Evolutionary conservation across 2,888 invertebrate species (phyloP), one percentile per base, ranked within the genome.

Genomic region (Eupsilia transversa): DNA sequence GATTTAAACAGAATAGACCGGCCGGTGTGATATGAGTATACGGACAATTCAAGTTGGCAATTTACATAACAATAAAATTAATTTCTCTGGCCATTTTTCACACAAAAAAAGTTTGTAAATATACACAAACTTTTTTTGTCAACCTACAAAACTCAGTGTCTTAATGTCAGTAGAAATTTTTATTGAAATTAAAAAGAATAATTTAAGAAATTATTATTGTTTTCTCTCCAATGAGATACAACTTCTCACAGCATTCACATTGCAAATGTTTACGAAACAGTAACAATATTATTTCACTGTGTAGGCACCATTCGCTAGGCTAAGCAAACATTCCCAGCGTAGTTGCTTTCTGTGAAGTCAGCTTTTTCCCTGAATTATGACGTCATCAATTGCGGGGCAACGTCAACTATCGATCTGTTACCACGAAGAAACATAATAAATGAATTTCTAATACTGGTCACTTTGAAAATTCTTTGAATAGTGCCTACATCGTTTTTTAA

Each of bases 371-470:
- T 64, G 85, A 84, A 85, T 65, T 46, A 35, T 75, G 63, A 64
- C 85, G 82, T 79, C 82, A 82, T 64, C 74, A 54, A 71, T 41
- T 57, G 59, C 52, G 60, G 70, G 59, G 67, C 63, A 71, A 54
- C 72, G 67, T 72, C 63, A 60, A 70, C 57, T 56, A 82, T 82
- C 77, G 84, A 82, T 65, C 52, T 72, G 80, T 67, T 82, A 83
- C 83, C 61, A 35, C 77, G 77, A 83, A 82, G 72, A 77, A 80
- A 83, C 80, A 61, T 71, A 67, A 77, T 61, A 74, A 74, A 79
- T 68, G 67, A 81, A 81, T 78, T 71, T 67, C 67, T 72, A 79
- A 69, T 71, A 71, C 30, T 60, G 41, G 70, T 68, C 71, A 68
- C 59, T 74, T 59, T 60, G 57, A 43, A 60, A 78, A 52, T 80